phyloP scores from a whole-genome alignment of 2,888 invertebrate species.

The Diabrotica balteata region DNA sequence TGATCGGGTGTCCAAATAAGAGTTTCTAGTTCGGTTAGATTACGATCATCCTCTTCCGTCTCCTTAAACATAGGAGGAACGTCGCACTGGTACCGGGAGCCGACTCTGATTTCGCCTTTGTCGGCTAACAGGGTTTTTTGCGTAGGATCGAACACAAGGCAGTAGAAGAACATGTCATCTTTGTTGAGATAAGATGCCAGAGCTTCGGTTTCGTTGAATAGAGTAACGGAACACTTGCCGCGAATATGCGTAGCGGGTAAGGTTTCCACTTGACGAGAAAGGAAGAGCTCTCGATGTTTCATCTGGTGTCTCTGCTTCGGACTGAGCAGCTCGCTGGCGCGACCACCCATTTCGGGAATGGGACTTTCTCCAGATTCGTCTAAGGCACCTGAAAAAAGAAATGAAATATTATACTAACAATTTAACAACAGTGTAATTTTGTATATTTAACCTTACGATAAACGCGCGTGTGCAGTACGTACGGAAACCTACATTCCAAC shows the following conservation, averaged over 20 bases:
- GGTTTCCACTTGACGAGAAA: conserved; percentile 97
- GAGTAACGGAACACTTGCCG: conserved; percentile 98
- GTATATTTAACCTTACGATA: too few relatives aligned
- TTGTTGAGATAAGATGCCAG: conserved; percentile 95
- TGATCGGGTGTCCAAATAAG: conserved; percentile 95
- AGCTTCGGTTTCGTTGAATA: conserved; percentile 98
- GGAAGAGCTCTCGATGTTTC: conserved; percentile 97
- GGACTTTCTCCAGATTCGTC: conserved; percentile 56
- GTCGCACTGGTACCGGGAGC: conserved; percentile 86
- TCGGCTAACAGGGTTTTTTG: conserved; percentile 99
- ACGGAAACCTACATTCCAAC: too few relatives aligned
- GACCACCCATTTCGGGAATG: conserved; percentile 44
- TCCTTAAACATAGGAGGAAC: conserved; percentile 82
- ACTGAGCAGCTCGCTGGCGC: conserved; percentile 61
- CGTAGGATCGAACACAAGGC: conserved; percentile 98
- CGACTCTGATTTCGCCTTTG: conserved; percentile 78
- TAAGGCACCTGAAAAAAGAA: conserved; percentile 56
- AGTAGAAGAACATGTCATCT: conserved; percentile 99
- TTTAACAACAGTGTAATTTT: too few relatives aligned
- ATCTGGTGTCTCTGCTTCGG: conserved; percentile 93
- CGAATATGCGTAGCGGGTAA: conserved; percentile 98
- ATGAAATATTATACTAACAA: too few relatives aligned
- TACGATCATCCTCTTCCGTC: conserved; percentile 61
- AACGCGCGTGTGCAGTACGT: too few relatives aligned
- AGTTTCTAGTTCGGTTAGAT: conserved; percentile 76